A percentile compares a stretch with the other conserved stretches of the same genome.
phyloP scores from a whole-genome alignment of 2,113 vertebrate genomes.

The Callipepla californica region DNA sequence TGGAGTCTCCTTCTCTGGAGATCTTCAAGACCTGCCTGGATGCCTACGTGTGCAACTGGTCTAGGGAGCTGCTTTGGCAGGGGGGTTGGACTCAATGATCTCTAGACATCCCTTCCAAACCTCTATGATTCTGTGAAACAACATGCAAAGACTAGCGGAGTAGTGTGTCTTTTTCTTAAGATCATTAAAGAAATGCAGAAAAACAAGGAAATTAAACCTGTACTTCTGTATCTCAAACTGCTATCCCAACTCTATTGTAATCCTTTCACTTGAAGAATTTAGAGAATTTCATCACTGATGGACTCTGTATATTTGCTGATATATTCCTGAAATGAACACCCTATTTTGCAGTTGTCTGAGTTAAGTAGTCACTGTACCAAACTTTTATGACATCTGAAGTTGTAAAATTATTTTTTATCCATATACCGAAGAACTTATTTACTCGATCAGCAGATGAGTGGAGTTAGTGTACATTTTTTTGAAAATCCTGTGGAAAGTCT shows the following conservation, averaged over 20 bases:
- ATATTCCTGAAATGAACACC: not conserved
- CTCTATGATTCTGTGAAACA: not conserved
- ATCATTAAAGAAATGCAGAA: not conserved
- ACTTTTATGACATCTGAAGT: not conserved
- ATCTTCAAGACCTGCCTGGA: too few species aligned
- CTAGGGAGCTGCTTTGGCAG: too few species aligned
- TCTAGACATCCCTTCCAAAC: too few species aligned
- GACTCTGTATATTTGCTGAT: not conserved
- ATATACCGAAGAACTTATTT: not conserved
- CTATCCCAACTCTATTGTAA: not conserved
- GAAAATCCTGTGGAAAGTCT: not conserved
- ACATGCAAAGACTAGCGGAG: not conserved
- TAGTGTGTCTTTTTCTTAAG: too few species aligned
- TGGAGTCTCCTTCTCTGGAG: too few species aligned
- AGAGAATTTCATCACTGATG: not conserved
- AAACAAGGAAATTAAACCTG: not conserved
- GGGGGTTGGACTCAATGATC: too few species aligned
- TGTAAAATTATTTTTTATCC: not conserved
- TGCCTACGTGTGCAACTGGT: too few species aligned
- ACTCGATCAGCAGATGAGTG: not conserved
- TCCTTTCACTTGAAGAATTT: not conserved
- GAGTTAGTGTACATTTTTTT: not conserved
- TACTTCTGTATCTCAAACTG: not conserved
- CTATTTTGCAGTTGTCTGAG: not conserved
- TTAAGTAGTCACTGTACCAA: not conserved